These are phyloP conservation scores for Syngnathus typhle DNA, from an alignment of 2,113 vertebrate genomes.

Conservation along the genomic window DNA sequence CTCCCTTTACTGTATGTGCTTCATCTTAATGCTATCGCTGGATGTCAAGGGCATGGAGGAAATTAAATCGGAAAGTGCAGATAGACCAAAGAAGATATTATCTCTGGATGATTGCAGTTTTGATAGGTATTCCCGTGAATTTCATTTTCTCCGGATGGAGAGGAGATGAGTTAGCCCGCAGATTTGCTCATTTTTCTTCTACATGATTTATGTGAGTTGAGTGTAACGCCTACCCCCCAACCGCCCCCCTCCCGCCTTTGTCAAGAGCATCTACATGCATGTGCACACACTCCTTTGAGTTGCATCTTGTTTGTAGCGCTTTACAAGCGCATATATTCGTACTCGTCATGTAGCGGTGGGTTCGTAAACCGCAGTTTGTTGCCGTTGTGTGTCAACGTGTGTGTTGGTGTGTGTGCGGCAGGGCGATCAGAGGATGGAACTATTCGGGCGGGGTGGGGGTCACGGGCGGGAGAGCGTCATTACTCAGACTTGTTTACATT, in stretches of 20 bases:
- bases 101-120: conserved; percentile 99
- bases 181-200: conserved; percentile 99
- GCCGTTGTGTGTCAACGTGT: conserved; percentile 23
- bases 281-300: conserved; percentile 66
- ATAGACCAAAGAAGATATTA: conserved; percentile 99
- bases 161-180: conserved; percentile 98
- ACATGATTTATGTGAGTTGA: conserved; percentile 99
- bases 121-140: conserved; percentile 99
- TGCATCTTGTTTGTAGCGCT: conserved; percentile 78
- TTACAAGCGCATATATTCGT: conserved; percentile 49
- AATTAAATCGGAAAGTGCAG: conserved; percentile 99
- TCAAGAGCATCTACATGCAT: conserved; percentile 47
- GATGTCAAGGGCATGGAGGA: conserved; percentile 99
- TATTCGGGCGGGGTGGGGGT: conserved; percentile 50
- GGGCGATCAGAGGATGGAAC: conserved; percentile 63
- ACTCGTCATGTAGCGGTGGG: conserved; percentile 15
- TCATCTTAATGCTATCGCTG: conserved; percentile 99
- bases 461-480: conserved; percentile 87
- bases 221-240: conserved; percentile 75
- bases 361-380: conserved; percentile 13
- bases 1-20: conserved; percentile 90
- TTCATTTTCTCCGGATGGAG: conserved; percentile 98
- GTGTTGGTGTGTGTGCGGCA: conserved; percentile 1
- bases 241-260: conserved; percentile 27
- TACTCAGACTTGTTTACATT: conserved; percentile 99